Evolutionary conservation across 92 coral and sea anemone genomes (phyloP).

Genomic region (Galaxea fascicularis): DNA sequence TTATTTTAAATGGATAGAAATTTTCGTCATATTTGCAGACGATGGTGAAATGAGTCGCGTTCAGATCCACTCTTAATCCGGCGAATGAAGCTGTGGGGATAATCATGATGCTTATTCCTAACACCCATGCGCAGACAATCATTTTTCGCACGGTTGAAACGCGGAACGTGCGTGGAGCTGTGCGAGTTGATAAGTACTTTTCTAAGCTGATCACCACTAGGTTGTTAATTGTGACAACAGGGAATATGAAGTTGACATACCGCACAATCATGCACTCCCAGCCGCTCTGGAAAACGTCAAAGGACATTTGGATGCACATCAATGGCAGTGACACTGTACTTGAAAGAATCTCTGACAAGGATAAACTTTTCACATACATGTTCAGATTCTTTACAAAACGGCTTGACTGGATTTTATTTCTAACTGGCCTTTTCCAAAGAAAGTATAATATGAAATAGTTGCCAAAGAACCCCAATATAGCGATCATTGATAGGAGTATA

Average conservation of each 20-base stretch:
- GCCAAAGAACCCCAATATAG: neutral
- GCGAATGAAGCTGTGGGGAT: neutral
- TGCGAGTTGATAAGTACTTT: slow-evolving; percentile 26
- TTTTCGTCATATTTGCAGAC: neutral
- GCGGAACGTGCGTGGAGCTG: slow-evolving; percentile 8
- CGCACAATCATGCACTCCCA: slow-evolving; percentile 31
- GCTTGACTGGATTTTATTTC: neutral
- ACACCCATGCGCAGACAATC: slow-evolving; percentile 17
- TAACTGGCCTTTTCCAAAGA: neutral
- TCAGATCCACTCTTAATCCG: neutral
- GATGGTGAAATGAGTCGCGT: slow-evolving; percentile 22
- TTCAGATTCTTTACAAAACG: slow-evolving; percentile 7
- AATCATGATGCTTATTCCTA: neutral
- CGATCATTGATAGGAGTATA: neutral
- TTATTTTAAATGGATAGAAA: slow-evolving; percentile 20
- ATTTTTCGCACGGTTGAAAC: slow-evolving; percentile 10
- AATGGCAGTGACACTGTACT: neutral
- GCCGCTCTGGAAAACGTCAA: slow-evolving; percentile 22
- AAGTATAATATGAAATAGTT: neutral
- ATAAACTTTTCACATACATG: slow-evolving; percentile 4
- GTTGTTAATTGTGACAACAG: slow-evolving; percentile 1
- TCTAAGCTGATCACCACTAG: slow-evolving; percentile 13
- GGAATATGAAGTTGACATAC: slow-evolving; percentile 18
- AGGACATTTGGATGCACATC: slow-evolving; percentile 8
- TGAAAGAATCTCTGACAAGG: slow-evolving; percentile 8